Evolutionary conservation across 2,797 vertebrate species (phyloP).

Genomic region (Semaprochilodus insignis): DNA sequence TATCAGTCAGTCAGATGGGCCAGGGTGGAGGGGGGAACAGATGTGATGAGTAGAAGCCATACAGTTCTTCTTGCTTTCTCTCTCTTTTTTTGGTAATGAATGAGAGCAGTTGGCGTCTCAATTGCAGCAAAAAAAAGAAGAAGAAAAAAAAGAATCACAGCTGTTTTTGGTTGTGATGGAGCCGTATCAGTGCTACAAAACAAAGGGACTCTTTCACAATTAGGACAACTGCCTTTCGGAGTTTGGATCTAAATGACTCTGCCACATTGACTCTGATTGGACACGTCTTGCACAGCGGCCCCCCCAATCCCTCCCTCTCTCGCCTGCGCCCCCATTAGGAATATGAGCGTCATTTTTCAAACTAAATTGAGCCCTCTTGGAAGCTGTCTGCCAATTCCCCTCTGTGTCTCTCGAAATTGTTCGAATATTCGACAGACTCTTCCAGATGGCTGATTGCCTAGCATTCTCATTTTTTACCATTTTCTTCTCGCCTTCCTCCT

Average conservation of each 20-base stretch:
- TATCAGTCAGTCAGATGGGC: conserved; percentile 50
- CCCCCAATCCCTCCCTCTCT: conserved; percentile 35
- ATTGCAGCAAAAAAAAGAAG: conserved; percentile 31
- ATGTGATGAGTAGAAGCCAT: conserved; percentile 50
- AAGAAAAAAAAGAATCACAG: conserved; percentile 43
- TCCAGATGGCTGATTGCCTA: conserved; percentile 70
- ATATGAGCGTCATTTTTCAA: conserved; percentile 65
- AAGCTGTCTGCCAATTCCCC: conserved; percentile 63
- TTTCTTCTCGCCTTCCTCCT: conserved; percentile 49
- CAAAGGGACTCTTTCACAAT: conserved; percentile 59
- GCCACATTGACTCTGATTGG: conserved; percentile 52
- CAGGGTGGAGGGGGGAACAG: conserved; percentile 41
- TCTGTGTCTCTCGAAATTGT: conserved; percentile 62
- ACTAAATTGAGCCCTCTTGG: conserved; percentile 68
- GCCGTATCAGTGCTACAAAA: conserved; percentile 39
- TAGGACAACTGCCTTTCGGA: conserved; percentile 48
- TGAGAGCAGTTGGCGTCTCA: conserved; percentile 57
- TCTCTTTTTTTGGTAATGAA: conserved; percentile 44
- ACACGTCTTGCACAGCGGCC: conserved; percentile 51
- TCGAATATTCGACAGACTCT: conserved; percentile 62
- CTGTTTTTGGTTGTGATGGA: conserved; percentile 45
- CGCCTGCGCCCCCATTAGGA: conserved; percentile 53
- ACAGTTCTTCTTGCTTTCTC: conserved; percentile 46
- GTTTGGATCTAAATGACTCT: conserved; percentile 50
- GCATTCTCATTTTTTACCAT: conserved; percentile 60